Evolutionary conservation across 2,797 vertebrate genomes (phyloP).

Genomic region (Acestrorhynchus altus): DNA sequence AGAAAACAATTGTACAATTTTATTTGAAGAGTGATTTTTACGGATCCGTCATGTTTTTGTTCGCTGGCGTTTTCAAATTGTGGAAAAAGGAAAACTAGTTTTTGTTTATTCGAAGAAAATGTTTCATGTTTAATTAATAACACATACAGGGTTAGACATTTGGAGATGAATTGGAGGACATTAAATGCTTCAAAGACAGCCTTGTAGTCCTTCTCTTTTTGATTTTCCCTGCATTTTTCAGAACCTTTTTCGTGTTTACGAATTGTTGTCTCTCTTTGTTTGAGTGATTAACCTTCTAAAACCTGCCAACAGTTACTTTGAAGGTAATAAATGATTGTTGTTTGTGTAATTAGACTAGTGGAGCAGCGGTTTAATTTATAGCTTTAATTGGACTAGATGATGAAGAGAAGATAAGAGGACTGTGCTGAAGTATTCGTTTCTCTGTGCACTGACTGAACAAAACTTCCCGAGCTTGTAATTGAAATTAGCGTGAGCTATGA

Average conservation of each 20-base stretch:
- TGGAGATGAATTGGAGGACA: neutral
- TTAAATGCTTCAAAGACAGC: neutral
- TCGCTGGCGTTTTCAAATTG: no score
- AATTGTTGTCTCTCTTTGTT: neutral
- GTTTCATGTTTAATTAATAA: no score
- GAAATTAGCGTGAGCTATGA: neutral
- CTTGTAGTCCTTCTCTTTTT: neutral
- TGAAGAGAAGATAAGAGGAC: neutral
- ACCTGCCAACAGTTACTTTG: neutral
- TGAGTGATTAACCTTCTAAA: neutral
- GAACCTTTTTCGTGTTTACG: neutral
- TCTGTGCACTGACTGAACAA: neutral
- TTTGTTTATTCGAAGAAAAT: no score
- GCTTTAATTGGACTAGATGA: neutral
- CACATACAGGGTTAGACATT: no score
- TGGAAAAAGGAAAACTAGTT: no score
- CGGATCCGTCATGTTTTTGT: no score
- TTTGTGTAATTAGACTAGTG: neutral
- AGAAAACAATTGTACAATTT: no score
- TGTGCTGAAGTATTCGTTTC: neutral
- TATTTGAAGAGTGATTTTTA: no score
- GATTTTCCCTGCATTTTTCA: neutral
- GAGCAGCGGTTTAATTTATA: neutral
- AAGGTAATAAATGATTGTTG: neutral
- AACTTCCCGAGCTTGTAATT: neutral